Base-by-base conservation (phyloP, 1,140 invertebrate genomes). In the Euschistus heros region DNA sequence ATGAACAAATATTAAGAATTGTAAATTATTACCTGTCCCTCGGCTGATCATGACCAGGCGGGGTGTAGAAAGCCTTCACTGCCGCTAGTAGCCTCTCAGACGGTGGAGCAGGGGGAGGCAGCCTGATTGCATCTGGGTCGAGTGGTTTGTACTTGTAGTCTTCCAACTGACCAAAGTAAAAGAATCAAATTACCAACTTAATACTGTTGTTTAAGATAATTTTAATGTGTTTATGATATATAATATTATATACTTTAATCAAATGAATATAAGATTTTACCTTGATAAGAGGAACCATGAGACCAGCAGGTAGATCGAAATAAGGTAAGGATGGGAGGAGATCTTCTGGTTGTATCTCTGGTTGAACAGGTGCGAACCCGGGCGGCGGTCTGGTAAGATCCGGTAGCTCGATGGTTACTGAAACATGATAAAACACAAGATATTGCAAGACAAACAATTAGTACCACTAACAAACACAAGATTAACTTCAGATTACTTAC, bases 201-300 rank as follows among this genome's bases (percentile, higher is more conserved):
- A 30, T 30, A 30, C 27, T 30, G 27, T n/a, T n/a, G n/a, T n/a
- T n/a, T n/a, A n/a, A n/a, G n/a, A n/a, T n/a, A n/a, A n/a, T n/a
- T n/a, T n/a, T n/a, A n/a, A n/a, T n/a, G n/a, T n/a, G n/a, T n/a
- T n/a, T n/a, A n/a, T n/a, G n/a, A n/a, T n/a, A n/a, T n/a, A n/a
- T n/a, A n/a, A n/a, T n/a, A n/a, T n/a, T n/a, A n/a, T n/a, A n/a
- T n/a, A n/a, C n/a, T n/a, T n/a, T n/a, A n/a, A n/a, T n/a, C n/a
- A n/a, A n/a, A n/a, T n/a, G n/a, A 8, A 30, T 30, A 30, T 30
- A 30, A 37, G 8, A 10, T 37, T 37, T 76, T 66, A 89, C 86
- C 81, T 91, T 92, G 64, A 98, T 91, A 10, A 97, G 78, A 14
- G 93, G 91, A 37, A 94, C 92, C 86, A 97, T 97, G 0, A 98